phyloP scores from a whole-genome alignment of 1,140 invertebrate species.

The Steinernema khuongi region DNA sequence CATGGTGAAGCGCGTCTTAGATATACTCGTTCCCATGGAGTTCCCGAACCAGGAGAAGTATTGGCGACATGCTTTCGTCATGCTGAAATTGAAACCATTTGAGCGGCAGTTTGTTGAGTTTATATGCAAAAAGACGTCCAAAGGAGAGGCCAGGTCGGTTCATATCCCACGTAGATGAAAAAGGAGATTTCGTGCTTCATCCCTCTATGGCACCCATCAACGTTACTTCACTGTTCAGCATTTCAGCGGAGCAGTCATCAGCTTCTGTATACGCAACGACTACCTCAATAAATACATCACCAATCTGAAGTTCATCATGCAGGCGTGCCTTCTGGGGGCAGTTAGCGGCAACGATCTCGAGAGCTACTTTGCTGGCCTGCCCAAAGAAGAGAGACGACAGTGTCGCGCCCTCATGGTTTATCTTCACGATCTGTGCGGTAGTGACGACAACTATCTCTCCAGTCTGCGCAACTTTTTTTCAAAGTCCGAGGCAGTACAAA shows the following conservation, averaged over 20 bases:
- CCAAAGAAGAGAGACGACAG: neutral
- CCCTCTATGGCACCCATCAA: too few relatives aligned
- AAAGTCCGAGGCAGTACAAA: too few relatives aligned
- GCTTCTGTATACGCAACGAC: neutral
- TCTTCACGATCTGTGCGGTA: neutral
- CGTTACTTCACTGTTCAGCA: neutral
- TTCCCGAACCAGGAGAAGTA: neutral
- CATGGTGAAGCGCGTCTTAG: neutral
- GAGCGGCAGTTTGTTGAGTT: neutral
- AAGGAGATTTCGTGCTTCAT: too few relatives aligned
- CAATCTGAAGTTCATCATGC: neutral
- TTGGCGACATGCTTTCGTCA: neutral
- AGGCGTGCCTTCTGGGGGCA: neutral
- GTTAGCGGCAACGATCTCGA: neutral
- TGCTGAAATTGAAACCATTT: neutral
- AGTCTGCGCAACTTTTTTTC: too few relatives aligned
- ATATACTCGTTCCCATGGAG: neutral
- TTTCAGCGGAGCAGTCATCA: neutral
- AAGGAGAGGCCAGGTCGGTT: neutral
- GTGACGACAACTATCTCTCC: too few relatives aligned
- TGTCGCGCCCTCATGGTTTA: neutral
- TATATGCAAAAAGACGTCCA: neutral
- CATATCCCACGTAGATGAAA: too few relatives aligned
- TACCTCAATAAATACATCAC: neutral
- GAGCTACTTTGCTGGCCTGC: neutral